phyloP scores from a whole-genome alignment of 2,888 invertebrate genomes.

The Fragum fragum region DNA sequence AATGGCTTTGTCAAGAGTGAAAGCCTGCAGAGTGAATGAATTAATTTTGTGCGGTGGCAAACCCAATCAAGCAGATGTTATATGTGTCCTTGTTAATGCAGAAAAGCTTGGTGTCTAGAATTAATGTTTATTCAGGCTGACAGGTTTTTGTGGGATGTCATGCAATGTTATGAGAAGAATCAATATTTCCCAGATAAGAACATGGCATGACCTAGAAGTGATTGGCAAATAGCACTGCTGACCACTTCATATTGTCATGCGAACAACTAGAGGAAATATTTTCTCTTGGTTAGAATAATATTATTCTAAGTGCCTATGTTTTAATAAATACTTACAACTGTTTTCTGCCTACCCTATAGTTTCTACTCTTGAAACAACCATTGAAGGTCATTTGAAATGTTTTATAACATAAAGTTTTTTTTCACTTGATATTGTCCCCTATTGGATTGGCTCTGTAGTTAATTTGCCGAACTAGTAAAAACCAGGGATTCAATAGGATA shows the following conservation, averaged over 20 bases:
- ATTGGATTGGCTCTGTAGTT: no score
- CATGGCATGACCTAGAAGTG: constrained; percentile 1
- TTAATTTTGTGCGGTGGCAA: neutral
- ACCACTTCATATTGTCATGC: neutral
- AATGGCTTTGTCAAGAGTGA: no score
- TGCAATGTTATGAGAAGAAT: constrained; percentile 14
- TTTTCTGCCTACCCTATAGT: no score
- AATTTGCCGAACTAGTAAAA: no score
- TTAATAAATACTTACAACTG: no score
- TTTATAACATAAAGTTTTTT: no score
- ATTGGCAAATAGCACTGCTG: neutral
- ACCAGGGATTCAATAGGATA: no score
- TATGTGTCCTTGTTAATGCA: constrained; percentile 3
- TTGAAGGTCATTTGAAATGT: no score
- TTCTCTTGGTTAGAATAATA: neutral
- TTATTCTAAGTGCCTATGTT: neutral
- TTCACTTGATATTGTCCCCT: no score
- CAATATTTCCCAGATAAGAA: constrained; percentile 9
- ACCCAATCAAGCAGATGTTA: neutral
- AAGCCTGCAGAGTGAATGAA: neutral
- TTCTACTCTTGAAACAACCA: no score
- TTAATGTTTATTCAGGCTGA: constrained; percentile 22
- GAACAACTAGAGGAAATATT: neutral
- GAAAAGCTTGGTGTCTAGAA: constrained; percentile 56
- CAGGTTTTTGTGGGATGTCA: constrained; percentile 25